Base-by-base conservation (phyloP, 2,888 invertebrate species). In the Coleophora flavipennella region DNA sequence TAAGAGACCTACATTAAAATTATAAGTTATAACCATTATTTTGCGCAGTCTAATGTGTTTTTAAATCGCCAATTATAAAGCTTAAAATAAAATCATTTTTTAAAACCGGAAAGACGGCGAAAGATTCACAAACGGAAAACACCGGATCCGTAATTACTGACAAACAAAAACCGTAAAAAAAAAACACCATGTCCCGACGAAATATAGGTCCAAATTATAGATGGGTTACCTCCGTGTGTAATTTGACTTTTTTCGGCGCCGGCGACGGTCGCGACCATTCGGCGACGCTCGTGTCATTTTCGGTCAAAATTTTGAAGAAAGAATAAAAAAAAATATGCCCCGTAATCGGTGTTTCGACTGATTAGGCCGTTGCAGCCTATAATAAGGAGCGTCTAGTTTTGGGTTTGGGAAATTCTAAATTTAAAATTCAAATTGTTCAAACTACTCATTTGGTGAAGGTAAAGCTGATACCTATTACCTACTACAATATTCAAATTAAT, bases 161-260 rank as follows among this genome's bases (percentile, higher is more conserved):
- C 50, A 52, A 54, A 59, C 58, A 57, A 57, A 65, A 54, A 58
- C 55, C 56, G 52, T 56, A 51, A 55, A 52, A 53, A 66, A 59
- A 65, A 62, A 65, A 64, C n/a, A 63, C 50, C 55, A 47, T 55
- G 62, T 59, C 62, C 55, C 57, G 55, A 44, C 61, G 62, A 71
- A 76, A 74, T 75, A 76, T 71, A 67, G 70, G 63, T 55, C 60
- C 51, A 77, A 78, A 78, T 77, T 78, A 77, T 74, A 78, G 51
- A 49, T 49, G 49, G 40, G 39, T 54, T 59, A 49, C 52, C 46
- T 20, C 20, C 6, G 6, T 20, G 46, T 53, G 48, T 56, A 60
- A 60, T 59, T 59, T 39, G 48, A 39, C 53, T 53, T 20, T 20
- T 59, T 59, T 59, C 44, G 44, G 50, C 53, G 53, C 51, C 50